Percentiles rank a stretch among this genome's conserved stretches.
phyloP scores from a whole-genome alignment of 2,888 invertebrate genomes.

The Autographa gamma region DNA sequence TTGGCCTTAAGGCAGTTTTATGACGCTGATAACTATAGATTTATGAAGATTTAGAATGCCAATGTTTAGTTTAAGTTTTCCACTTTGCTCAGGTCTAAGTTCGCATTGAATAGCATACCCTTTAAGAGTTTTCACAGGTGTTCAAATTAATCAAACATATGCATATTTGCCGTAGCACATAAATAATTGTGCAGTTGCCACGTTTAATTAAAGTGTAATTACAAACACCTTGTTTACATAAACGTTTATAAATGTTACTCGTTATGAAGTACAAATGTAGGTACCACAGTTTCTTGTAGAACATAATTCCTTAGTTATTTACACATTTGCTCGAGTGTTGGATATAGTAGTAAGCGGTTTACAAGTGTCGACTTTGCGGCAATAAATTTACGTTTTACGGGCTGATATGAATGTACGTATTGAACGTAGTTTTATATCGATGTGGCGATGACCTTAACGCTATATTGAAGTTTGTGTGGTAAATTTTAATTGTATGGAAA shows the following conservation, averaged over 20 bases:
- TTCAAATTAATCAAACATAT: not conserved
- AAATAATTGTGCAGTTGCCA: not conserved
- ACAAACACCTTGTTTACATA: not conserved
- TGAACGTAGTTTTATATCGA: not conserved
- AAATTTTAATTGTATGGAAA: not conserved
- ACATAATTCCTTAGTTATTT: conserved; percentile 1
- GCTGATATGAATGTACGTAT: conserved; percentile 16
- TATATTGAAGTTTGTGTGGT: not conserved
- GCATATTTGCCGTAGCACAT: not conserved
- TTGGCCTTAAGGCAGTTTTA: not conserved
- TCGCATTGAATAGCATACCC: not conserved
- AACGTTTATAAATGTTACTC: not conserved
- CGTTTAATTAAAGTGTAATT: conserved; percentile 1
- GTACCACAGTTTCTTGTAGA: not conserved
- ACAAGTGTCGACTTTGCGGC: conserved; percentile 23
- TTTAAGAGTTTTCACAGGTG: not conserved
- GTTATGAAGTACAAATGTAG: not conserved
- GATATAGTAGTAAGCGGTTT: conserved; percentile 14
- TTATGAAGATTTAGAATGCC: not conserved
- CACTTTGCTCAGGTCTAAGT: not conserved
- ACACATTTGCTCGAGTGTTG: conserved; percentile 25
- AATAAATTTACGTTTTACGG: conserved; percentile 19
- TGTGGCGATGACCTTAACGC: not conserved
- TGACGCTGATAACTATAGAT: not conserved
- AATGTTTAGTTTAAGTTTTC: not conserved